A percentile compares a stretch with the other conserved stretches of the same genome.
Evolutionary conservation across 2,797 vertebrate species (phyloP).

Genomic region (Lates japonicus): DNA sequence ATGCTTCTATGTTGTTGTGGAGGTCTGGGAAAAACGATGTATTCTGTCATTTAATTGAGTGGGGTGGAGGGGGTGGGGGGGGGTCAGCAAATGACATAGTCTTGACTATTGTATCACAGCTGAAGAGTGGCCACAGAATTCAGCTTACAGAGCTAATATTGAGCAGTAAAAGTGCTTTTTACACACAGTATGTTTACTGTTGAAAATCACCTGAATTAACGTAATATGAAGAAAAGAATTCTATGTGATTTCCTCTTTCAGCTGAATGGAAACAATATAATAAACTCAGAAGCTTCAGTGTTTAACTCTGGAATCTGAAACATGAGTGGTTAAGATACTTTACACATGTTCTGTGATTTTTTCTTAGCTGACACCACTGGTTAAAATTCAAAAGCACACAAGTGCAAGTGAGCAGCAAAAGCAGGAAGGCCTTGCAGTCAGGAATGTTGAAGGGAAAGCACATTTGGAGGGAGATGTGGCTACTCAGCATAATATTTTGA

Average conservation of each 20-base stretch:
- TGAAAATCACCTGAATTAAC: background rate
- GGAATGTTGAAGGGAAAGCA: constrained; percentile 60
- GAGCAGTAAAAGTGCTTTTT: background rate
- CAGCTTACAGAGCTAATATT: background rate
- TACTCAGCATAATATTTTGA: constrained; percentile 53
- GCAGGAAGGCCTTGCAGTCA: constrained; percentile 63
- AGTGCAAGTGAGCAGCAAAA: constrained; percentile 56
- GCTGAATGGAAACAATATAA: background rate
- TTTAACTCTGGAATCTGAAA: constrained; percentile 18
- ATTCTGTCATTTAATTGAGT: too few species aligned
- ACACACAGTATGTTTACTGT: background rate
- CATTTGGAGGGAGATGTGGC: constrained; percentile 44
- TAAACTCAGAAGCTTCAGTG: constrained; percentile 1
- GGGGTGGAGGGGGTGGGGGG: too few species aligned
- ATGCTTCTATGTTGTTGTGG: background rate
- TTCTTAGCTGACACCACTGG: constrained; percentile 55
- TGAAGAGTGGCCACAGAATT: too few species aligned
- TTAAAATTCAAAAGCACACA: constrained; percentile 54
- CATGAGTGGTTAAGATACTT: constrained; percentile 27
- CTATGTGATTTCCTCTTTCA: background rate
- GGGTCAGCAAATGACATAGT: too few species aligned
- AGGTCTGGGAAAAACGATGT: background rate
- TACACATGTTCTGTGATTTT: constrained; percentile 36
- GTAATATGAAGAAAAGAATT: too few species aligned
- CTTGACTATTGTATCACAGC: too few species aligned